These are phyloP conservation scores for Dione juno DNA, from an alignment of 2,888 invertebrate species.

Conservation along the genomic window DNA sequence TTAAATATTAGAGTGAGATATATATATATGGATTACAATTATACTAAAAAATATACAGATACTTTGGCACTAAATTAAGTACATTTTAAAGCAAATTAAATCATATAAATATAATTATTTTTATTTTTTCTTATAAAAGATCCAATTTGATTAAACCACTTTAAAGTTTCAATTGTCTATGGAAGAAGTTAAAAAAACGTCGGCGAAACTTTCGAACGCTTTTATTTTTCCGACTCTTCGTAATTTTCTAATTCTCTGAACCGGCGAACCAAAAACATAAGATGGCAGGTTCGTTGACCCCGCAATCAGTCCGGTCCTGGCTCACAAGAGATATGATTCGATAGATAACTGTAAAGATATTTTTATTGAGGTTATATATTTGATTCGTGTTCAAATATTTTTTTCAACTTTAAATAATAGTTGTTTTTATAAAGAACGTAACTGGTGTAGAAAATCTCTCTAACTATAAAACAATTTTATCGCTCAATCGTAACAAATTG, in stretches of 20 bases:
- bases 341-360: slow-evolving; percentile 79
- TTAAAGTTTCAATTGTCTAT: slow-evolving; percentile 8
- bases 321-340: slow-evolving; percentile 74
- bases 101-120: not conserved
- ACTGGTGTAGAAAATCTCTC: slow-evolving; percentile 21
- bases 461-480: slow-evolving; percentile 29
- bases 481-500: slow-evolving; percentile 34
- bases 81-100: not conserved
- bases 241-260: slow-evolving; percentile 61
- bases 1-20: not conserved
- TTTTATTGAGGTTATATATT: slow-evolving; percentile 75
- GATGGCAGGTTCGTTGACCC: slow-evolving; percentile 64
- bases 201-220: slow-evolving; percentile 26
- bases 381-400: slow-evolving; percentile 60
- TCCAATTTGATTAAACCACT: not conserved
- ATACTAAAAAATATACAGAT: not conserved
- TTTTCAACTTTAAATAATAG: slow-evolving; percentile 44
- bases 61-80: not conserved
- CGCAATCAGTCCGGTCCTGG: slow-evolving; percentile 61
- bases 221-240: slow-evolving; percentile 50
- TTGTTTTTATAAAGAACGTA: slow-evolving; percentile 38
- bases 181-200: slow-evolving; percentile 29
- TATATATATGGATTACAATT: not conserved
- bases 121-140: not conserved
- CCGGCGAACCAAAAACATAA: slow-evolving; percentile 63